A percentile compares a stretch with the other conserved stretches of the same genome.
Evolutionary conservation across 1,140 invertebrate species (phyloP).

Genomic region (Leptinotarsa texana): DNA sequence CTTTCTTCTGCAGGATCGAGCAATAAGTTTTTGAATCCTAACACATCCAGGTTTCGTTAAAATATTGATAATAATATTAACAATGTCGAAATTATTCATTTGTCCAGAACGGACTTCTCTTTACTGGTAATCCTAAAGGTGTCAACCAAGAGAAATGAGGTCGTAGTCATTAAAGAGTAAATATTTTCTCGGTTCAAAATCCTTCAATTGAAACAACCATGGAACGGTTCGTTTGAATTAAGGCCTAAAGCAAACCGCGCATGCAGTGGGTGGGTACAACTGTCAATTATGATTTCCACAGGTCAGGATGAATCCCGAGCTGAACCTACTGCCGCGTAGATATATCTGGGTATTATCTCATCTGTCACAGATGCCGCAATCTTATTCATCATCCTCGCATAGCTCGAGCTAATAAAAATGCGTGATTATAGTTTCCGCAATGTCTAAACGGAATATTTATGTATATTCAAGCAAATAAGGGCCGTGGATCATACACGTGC

Average conservation of each 20-base stretch:
- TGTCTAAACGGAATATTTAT: constrained; percentile 7
- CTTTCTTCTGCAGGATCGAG: too few relatives aligned
- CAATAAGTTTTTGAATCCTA: too few relatives aligned
- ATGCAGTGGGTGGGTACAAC: not conserved
- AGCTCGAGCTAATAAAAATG: constrained; percentile 15
- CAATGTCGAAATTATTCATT: too few relatives aligned
- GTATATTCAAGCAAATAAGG: constrained; percentile 2
- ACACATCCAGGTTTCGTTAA: too few relatives aligned
- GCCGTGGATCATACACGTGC: not conserved
- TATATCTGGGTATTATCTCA: constrained; percentile 21
- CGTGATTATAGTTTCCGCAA: constrained; percentile 25
- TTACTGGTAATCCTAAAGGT: too few relatives aligned
- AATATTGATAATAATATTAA: too few relatives aligned
- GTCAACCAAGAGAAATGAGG: too few relatives aligned
- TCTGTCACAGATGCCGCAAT: constrained; percentile 23
- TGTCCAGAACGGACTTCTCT: too few relatives aligned
- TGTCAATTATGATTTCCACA: constrained; percentile 1
- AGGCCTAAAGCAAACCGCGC: not conserved
- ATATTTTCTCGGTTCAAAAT: too few relatives aligned
- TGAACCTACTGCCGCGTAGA: not conserved
- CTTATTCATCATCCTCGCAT: constrained; percentile 20
- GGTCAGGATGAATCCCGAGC: not conserved
- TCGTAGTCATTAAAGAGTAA: too few relatives aligned
- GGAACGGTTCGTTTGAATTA: too few relatives aligned
- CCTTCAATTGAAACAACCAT: too few relatives aligned